Evolutionary conservation across 2,888 invertebrate species (phyloP), one percentile per base, ranked within the genome.

Genomic region (Minunthozetes semirufus): DNA sequence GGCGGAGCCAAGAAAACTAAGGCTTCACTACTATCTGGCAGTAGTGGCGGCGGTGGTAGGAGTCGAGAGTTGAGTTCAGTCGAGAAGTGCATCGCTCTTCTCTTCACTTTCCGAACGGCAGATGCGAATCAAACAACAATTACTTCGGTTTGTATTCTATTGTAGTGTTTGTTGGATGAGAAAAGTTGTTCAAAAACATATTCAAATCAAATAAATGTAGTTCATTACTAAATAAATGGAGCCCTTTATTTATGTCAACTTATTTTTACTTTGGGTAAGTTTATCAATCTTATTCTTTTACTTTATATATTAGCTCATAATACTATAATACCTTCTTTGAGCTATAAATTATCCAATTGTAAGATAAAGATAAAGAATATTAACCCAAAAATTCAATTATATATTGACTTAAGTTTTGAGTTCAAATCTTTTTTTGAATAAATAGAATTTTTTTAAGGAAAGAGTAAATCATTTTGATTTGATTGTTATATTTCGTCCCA

Each of bases 211-310:
- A 22, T 59, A 59, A 27, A 59, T 59, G 59, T 59, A 59, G 59
- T 59, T 59, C 59, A 59, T 27, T 59, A 33, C 22, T 59, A 59
- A 59, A 59, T 59, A 59, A 59, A 59, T 59, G 59, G 59, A 59
- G 59, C 11, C 59, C 22, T 27, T 59, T 59, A 59, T 59, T 27
- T 59, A 59, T 59, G 59, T 59, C 59, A 59, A 59, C 59, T 27
- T 29, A 59, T 59, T 27, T 29, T 13, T 59, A 29, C 59, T 59
- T 11, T 59, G 19, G 59, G 59, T 59, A 59, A 59, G 59, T 59
- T 27, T 27, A 27, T 22, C 25, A 59, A n/a, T 33, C 33, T 33
- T 33, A 33, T 33, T 33, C 3, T 8, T 33, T 33, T 33, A 33
- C 33, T 3, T 5, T 33, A n/a, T 53, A n/a, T 1, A 53, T 17